Conservation (phyloP, 2,113 vertebrate genomes). For the Semnornis frantzii region DNA sequence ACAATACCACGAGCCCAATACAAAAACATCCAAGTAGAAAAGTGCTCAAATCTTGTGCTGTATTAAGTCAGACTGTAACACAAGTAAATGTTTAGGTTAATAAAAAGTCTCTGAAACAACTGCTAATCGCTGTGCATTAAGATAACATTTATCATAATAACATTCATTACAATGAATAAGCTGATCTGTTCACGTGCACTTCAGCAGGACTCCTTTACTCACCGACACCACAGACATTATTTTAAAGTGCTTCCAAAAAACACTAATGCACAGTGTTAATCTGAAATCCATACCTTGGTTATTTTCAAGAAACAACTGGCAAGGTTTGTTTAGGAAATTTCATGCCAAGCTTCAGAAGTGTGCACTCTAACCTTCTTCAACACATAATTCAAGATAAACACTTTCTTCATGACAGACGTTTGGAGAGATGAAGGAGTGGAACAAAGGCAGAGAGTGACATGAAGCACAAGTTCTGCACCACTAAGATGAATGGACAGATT, state of each 20-base stretch:
- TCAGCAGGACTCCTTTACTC: slow-evolving; percentile 3
- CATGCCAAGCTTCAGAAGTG: slow-evolving; percentile 82
- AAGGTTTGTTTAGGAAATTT: slow-evolving; percentile 92
- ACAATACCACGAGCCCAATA: slow-evolving; percentile 55
- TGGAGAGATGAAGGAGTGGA: slow-evolving; percentile 86
- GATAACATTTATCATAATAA: slow-evolving; percentile 28
- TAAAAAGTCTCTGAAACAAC: slow-evolving; percentile 31
- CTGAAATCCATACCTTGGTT: slow-evolving; percentile 70
- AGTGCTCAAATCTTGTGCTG: neutral
- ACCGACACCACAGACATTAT: neutral
- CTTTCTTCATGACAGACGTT: slow-evolving; percentile 79
- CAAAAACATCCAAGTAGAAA: slow-evolving; percentile 26
- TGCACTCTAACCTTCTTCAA: slow-evolving; percentile 76
- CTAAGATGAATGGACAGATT: slow-evolving; percentile 79
- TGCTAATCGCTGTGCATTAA: slow-evolving; percentile 33
- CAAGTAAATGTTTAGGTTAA: slow-evolving; percentile 31
- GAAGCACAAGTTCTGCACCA: slow-evolving; percentile 74
- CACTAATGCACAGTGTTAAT: slow-evolving; percentile 53
- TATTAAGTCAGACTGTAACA: slow-evolving; percentile 27
- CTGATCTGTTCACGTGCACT: slow-evolving; percentile 17
- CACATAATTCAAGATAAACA: slow-evolving; percentile 86
- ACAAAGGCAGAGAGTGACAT: slow-evolving; percentile 84
- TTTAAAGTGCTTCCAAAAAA: slow-evolving; percentile 59
- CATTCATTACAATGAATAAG: slow-evolving; percentile 17
- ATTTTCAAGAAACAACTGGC: slow-evolving; percentile 41